These are phyloP conservation scores for Trematocara variabile DNA, from an alignment of 2,113 vertebrate species.

Conservation along the genomic window DNA sequence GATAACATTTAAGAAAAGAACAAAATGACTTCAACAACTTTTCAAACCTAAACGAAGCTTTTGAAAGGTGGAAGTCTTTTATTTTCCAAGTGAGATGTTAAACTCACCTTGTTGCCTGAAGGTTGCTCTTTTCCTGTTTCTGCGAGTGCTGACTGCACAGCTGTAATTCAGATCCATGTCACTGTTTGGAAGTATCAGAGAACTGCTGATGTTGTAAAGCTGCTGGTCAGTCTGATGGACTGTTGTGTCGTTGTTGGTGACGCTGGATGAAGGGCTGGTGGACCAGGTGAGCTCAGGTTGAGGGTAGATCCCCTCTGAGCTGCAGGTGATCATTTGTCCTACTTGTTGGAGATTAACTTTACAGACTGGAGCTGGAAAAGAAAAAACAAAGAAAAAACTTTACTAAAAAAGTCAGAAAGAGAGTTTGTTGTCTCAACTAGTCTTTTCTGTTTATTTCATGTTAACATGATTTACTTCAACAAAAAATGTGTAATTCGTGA, in stretches of 20 bases:
- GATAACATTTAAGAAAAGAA: rapidly evolving
- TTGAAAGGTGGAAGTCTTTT: background rate
- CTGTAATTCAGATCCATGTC: background rate
- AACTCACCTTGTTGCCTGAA: background rate
- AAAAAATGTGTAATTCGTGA: background rate
- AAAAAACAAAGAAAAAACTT: no score
- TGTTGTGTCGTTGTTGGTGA: background rate
- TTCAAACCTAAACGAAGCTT: background rate
- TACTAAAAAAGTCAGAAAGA: no score
- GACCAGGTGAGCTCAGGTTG: background rate
- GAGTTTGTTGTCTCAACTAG: background rate
- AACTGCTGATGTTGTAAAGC: background rate
- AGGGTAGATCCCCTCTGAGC: background rate
- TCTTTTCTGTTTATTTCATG: no score
- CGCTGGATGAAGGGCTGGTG: background rate
- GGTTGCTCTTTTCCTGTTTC: background rate
- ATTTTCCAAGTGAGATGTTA: background rate
- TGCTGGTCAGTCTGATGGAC: background rate
- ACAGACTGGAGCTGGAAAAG: background rate
- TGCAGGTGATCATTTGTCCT: background rate
- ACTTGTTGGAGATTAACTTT: background rate
- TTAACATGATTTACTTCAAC: background rate
- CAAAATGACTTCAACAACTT: background rate
- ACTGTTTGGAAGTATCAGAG: background rate
- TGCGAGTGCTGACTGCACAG: background rate